These are phyloP conservation scores for Drosophila saltans DNA, from an alignment of 1,140 invertebrate genomes.

Conservation along the genomic window DNA sequence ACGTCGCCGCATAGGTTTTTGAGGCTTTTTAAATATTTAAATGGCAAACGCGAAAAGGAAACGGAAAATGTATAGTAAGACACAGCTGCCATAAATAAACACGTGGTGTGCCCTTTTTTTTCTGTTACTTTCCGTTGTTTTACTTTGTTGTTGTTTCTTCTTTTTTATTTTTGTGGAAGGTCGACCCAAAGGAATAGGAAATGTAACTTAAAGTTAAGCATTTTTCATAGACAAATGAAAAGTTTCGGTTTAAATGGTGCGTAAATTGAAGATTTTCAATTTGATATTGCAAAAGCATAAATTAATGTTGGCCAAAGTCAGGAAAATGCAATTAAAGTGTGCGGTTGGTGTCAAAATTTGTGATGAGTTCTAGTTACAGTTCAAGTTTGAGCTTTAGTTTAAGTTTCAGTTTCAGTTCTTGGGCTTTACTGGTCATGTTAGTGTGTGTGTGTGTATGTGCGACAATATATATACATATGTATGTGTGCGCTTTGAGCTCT, in stretches of 20 bases:
- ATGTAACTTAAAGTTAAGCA: conserved; percentile 18
- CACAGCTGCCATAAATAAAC: conserved; percentile 77
- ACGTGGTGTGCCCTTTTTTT: conserved; percentile 35
- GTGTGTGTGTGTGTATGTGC: not conserved
- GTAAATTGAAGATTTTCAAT: conserved; percentile 24
- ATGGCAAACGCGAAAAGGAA: conserved; percentile 45
- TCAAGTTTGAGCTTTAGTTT: not conserved
- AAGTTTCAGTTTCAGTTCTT: not conserved
- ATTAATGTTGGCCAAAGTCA: conserved; percentile 27
- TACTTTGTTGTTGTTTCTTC: not conserved
- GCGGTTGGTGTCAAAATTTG: conserved; percentile 12
- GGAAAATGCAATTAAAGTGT: conserved; percentile 49
- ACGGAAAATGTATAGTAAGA: conserved; percentile 38
- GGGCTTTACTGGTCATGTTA: not conserved
- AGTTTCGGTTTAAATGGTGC: conserved; percentile 41
- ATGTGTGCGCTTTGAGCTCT: conserved; percentile 40
- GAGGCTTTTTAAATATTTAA: conserved; percentile 75
- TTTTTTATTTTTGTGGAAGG: conserved; percentile 18
- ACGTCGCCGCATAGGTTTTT: conserved; percentile 42
- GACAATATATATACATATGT: not conserved
- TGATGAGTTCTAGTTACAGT: conserved; percentile 3
- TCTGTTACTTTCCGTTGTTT: too few species aligned
- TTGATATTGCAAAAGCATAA: conserved; percentile 7
- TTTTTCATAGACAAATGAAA: conserved; percentile 24
- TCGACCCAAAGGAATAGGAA: conserved; percentile 18